These are phyloP conservation scores for Dendroctonus valens DNA, from an alignment of 1,140 invertebrate genomes.

Conservation along the genomic window DNA sequence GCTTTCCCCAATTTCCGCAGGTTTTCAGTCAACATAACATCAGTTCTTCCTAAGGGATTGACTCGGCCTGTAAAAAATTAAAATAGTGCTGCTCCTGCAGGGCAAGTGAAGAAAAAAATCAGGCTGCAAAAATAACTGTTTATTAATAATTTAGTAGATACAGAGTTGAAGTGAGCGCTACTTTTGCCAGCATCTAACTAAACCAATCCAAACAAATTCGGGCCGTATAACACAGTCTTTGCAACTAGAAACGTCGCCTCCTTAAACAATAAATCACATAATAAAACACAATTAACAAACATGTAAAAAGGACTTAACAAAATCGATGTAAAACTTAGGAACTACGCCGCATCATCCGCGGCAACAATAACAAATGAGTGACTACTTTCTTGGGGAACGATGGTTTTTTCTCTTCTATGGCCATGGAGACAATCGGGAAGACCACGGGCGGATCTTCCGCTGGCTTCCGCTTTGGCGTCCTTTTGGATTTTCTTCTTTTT, in stretches of 20 bases:
- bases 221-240: conserved; percentile 16
- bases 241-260: background rate
- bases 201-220: too few species aligned
- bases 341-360: conserved; percentile 9
- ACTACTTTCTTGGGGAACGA: conserved; percentile 24
- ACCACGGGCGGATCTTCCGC: background rate
- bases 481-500: conserved; percentile 20
- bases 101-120: too few species aligned
- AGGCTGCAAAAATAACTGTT: too few species aligned
- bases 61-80: too few species aligned
- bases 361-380: conserved; percentile 27
- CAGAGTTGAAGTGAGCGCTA: too few species aligned
- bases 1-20: too few species aligned
- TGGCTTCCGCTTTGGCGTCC: conserved; percentile 3
- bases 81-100: too few species aligned
- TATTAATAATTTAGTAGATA: too few species aligned
- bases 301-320: conserved; percentile 5
- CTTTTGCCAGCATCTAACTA: too few species aligned
- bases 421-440: background rate
- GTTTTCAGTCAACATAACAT: too few species aligned
- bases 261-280: conserved; percentile 15
- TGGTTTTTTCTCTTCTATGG: background rate
- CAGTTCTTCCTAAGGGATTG: too few species aligned
- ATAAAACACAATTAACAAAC: conserved; percentile 11
- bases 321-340: background rate